Percentiles rank a stretch among this genome's conserved stretches.
Conservation (phyloP, 2,888 invertebrate genomes). For the Byasa hedistus region DNA sequence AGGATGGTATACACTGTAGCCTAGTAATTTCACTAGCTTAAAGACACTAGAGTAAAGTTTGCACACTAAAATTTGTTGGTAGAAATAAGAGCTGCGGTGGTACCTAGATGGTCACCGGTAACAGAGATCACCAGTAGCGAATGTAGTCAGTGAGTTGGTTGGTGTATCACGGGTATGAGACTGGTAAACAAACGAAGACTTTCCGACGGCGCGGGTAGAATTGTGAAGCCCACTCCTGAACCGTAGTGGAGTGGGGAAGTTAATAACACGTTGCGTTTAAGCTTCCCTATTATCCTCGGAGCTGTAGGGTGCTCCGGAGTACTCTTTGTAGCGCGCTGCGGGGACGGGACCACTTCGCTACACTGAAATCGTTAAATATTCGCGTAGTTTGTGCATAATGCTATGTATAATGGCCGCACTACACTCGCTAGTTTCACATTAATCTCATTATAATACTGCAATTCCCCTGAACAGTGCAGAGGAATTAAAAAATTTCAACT, state of each 20-base stretch:
- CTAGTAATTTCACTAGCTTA: too few species aligned
- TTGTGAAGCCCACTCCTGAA: background rate
- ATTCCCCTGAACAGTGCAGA: too few species aligned
- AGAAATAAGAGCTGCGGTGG: too few species aligned
- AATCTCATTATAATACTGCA: background rate
- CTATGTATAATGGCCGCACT: background rate
- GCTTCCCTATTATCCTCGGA: conserved; percentile 19
- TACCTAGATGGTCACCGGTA: too few species aligned
- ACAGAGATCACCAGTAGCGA: too few species aligned
- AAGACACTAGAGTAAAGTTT: too few species aligned
- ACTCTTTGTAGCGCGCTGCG: conserved; percentile 13
- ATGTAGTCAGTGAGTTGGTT: too few species aligned
- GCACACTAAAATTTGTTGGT: too few species aligned
- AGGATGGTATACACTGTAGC: too few species aligned
- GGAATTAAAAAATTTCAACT: too few species aligned
- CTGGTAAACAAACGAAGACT: background rate
- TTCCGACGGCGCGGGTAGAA: background rate
- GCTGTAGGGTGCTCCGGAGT: conserved; percentile 18
- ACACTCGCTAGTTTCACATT: background rate
- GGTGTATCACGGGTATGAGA: too few species aligned
- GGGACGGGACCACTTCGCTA: conserved; percentile 3
- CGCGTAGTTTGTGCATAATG: background rate
- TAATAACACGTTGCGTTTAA: conserved; percentile 28
- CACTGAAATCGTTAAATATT: background rate
- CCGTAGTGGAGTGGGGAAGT: background rate